Evolutionary conservation across 2,113 vertebrate species (phyloP).

Genomic region (Sigmodon hispidus): DNA sequence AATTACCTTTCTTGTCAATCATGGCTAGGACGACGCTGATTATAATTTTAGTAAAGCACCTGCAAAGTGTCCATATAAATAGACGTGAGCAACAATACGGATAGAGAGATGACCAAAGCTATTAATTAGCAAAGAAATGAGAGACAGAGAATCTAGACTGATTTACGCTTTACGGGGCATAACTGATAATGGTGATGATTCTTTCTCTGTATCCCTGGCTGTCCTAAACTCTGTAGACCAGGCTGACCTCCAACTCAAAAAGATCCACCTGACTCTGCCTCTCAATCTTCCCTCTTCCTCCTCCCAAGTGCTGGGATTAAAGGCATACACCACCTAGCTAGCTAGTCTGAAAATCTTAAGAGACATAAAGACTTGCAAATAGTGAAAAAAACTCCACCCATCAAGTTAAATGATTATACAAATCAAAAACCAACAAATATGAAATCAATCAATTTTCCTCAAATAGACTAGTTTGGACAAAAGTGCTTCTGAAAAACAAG

Average conservation of each 20-base stretch:
- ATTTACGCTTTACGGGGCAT: slow-evolving; percentile 5
- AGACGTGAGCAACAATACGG: background rate
- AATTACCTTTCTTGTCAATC: slow-evolving; percentile 16
- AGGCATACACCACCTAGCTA: no score
- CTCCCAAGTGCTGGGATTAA: no score
- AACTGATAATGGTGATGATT: no score
- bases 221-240: background rate
- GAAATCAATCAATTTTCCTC: background rate
- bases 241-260: background rate
- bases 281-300: no score
- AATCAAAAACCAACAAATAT: background rate
- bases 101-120: background rate
- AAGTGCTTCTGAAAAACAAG: background rate
- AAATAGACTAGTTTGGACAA: background rate
- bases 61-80: background rate
- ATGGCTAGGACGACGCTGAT: slow-evolving; percentile 24
- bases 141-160: background rate
- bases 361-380: background rate
- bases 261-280: background rate
- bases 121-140: slow-evolving; percentile 44
- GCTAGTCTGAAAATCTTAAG: background rate
- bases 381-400: slow-evolving; percentile 16
- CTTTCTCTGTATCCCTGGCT: background rate
- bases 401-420: slow-evolving; percentile 18
- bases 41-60: background rate